Conservation (phyloP, 2,888 invertebrate genomes). For the Sinotaia quadrata region DNA sequence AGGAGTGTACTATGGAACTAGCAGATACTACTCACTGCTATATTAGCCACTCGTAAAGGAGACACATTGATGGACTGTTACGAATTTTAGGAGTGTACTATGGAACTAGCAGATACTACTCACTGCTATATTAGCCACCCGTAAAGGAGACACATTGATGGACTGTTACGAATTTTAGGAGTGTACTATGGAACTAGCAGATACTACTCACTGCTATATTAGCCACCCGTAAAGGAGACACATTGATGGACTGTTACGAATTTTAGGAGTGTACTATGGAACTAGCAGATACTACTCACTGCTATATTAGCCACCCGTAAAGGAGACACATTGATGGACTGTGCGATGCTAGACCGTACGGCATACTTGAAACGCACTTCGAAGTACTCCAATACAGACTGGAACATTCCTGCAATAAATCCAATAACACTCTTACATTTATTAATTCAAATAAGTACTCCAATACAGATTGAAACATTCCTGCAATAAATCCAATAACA, state of each 20-base stretch:
- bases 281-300: no score
- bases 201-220: background rate
- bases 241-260: background rate
- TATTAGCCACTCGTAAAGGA: no score
- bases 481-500: background rate
- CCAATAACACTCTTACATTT: background rate
- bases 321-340: conserved; percentile 10
- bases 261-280: background rate
- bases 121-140: no score
- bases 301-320: conserved; percentile 18
- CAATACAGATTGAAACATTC: conserved; percentile 7
- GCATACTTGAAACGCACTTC: conserved; percentile 10
- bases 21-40: no score
- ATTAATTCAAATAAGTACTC: background rate
- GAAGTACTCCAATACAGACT: conserved; percentile 11
- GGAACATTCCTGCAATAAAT: conserved; percentile 3
- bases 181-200: no score
- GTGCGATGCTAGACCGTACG: conserved; percentile 15
- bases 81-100: no score
- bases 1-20: no score
- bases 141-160: background rate
- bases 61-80: no score
- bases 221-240: conserved; percentile 20
- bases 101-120: no score
- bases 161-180: no score